A percentile compares a stretch with the other conserved stretches of the same genome.
These are phyloP conservation scores for Neotoxoptera formosana DNA, from an alignment of 1,140 invertebrate genomes.

Conservation along the genomic window DNA sequence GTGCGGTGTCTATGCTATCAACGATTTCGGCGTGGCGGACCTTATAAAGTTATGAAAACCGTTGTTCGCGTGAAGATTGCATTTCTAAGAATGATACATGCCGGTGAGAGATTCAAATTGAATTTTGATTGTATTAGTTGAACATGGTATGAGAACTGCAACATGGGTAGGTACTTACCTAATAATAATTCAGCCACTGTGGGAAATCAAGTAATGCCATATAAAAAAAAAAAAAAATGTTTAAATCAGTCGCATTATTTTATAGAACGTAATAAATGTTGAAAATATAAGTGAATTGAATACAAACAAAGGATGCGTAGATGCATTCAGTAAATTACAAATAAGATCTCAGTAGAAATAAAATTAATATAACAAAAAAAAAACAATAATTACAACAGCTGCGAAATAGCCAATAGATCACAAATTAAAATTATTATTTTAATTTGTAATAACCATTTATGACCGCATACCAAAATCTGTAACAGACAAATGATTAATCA, in stretches of 20 bases:
- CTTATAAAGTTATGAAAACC: not conserved
- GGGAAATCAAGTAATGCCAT: not conserved
- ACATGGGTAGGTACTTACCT: not conserved
- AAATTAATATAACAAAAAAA: not conserved
- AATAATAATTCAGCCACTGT: not conserved
- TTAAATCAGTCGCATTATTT: not conserved
- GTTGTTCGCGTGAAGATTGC: not conserved
- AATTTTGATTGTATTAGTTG: not conserved
- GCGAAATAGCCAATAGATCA: no score
- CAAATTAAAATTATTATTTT: not conserved
- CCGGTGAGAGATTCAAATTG: not conserved
- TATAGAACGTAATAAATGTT: not conserved
- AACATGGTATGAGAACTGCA: not conserved
- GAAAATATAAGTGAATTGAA: not conserved
- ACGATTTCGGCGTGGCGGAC: not conserved
- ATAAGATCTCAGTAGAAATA: not conserved
- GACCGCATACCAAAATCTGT: not conserved
- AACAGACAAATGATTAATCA: not conserved
- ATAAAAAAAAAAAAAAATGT: not conserved
- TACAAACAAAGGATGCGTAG: not conserved
- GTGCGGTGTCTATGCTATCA: not conserved
- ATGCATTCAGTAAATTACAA: not conserved
- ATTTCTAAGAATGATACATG: not conserved
- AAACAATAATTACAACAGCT: not conserved
- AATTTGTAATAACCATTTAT: not conserved